Base-by-base conservation (phyloP, 1,140 invertebrate species). In the Cherax destructor region DNA sequence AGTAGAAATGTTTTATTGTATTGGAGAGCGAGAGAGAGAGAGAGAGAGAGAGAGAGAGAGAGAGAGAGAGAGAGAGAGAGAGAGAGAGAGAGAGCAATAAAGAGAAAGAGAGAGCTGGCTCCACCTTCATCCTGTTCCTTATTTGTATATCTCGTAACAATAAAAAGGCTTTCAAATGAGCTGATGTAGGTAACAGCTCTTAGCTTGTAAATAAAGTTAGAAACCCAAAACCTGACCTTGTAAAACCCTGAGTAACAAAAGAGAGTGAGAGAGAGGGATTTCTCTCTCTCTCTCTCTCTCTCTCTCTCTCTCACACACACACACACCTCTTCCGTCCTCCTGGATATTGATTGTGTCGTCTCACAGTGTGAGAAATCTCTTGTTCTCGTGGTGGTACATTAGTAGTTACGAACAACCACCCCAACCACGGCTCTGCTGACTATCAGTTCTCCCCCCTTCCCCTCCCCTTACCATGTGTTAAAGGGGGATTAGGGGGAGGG, bases 41-140 rank as follows among this genome's bases (percentile, higher is more conserved):
- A 74, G 69, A 74, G 69, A 74, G 69, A 74, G 69, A 74, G n/a
- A 30, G 69, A 74, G 69, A 74, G 69, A 30, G n/a, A 74, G 69
- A 30, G 5, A 69, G 61, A 69, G 11, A 69, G 61, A 69, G 61
- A 69, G 61, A 69, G 61, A 69, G 61, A 69, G 61, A 69, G 61
- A 69, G 61, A 69, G 61, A 69, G 69, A 74, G 69, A 74, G 61
- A 65, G 13, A 65, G 61, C 4, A 7, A 65, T 16, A 65, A 65
- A 56, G 52, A 56, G 3, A 56, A 3, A 56, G 3, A 56, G 52
- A 56, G 52, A 56, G 7, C 30, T 41, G 30, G 30, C 30, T 41
- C 30, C 30, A 41, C 0, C 30, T 41, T 41, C 30, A 41, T 41
- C 30, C 30, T 41, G 30, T 41, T 41, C 30, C 30, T 41, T 41